Base-by-base conservation (phyloP, 2,113 vertebrate genomes). In the Psilopogon haemacephalus region DNA sequence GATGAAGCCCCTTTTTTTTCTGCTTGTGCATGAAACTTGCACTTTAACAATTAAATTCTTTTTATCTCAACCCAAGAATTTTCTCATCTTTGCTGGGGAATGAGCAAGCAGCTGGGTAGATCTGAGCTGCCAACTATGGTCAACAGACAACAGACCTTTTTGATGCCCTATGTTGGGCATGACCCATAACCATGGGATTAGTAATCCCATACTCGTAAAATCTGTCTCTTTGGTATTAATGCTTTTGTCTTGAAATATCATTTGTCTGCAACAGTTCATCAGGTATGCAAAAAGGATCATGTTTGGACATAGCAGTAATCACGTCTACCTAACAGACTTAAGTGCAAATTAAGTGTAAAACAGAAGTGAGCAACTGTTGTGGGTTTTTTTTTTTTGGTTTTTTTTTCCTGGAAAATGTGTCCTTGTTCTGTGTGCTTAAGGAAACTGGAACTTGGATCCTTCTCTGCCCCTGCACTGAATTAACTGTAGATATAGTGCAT, bases 121-220 rank as follows among this genome's bases (percentile, higher is more conserved):
- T 28, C 12, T 72, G 38, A 69, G 32, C 28, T 80, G 24, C 12
- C 23, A 35, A 14, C 4, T 1, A 2, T 5, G 12, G 1, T 69
- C 52, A 28, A 26, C 21, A 60, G 8, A 18, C 8, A 63, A 19
- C 7, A 69, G 10, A 30, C 4, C 1, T 73, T 52, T 54, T 3
- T 65, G 18, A 6, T 40, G 3, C 2, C 16, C 23, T 84, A 0
- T 0, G 1, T 6, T 56, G 30, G 16, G 6, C 33, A 35, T 0
- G 2, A 42, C 8, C n/a, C 26, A 27, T 0, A 7, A 13, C 12
- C 7, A 33, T 68, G 12, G 24, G 16, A 32, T 63, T 68, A 32
- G 42, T 44, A 58, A 17, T 58, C 11, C 10, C 9, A 4, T 27
- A 19, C 16, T 78, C 7, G 23, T 60, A 71, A 91, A 80, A 56